A percentile compares a stretch with the other conserved stretches of the same genome.
Conservation (phyloP, 2,888 invertebrate genomes). For the Hyalella azteca region DNA sequence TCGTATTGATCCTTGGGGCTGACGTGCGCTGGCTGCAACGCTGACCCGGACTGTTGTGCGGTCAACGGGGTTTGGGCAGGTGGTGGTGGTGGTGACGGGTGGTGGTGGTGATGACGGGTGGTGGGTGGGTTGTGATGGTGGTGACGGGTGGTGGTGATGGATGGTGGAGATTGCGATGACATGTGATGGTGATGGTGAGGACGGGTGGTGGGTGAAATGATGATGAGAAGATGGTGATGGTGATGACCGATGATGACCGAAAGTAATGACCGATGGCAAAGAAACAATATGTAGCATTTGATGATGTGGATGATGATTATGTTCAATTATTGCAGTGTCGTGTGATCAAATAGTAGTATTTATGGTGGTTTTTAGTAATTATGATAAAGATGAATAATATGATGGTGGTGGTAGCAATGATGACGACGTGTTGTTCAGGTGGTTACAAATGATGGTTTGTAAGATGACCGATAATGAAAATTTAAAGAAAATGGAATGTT, state of each 20-base stretch:
- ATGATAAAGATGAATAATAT: no score
- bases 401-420: no score
- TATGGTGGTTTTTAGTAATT: no score
- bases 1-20: constrained; percentile 24
- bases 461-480: not conserved
- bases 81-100: not conserved
- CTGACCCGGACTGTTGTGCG: not conserved
- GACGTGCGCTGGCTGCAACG: not conserved
- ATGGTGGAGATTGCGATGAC: not conserved
- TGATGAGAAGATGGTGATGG: not conserved
- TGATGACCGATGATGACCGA: not conserved
- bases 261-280: no score
- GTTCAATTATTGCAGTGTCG: no score
- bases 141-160: not conserved
- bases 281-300: no score
- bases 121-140: not conserved
- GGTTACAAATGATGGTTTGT: not conserved
- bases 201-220: not conserved
- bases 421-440: no score
- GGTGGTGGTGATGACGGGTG: not conserved
- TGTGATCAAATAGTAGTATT: no score
- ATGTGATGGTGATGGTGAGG: not conserved
- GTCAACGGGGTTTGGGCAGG: not conserved
- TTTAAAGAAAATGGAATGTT: no score
- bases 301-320: no score